Base-by-base conservation (phyloP, 2,888 invertebrate species). In the Sarcophaga variegata region DNA sequence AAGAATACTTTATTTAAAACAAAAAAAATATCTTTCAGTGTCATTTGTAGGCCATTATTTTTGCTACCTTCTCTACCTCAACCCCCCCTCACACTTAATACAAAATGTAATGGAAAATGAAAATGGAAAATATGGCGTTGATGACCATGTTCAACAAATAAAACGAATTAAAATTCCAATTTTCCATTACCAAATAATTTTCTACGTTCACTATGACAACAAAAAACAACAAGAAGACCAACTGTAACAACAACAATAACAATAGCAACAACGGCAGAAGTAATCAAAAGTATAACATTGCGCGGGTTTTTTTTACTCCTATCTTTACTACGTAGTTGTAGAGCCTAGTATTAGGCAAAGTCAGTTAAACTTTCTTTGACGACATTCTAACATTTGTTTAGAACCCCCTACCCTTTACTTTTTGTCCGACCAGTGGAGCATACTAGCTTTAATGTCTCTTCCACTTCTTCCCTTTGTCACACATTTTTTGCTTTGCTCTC, bases 161-260 rank as follows among this genome's bases (percentile, higher is more conserved):
- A 89, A 88, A 88, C 88, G 88, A 85, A 88, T 88, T 88, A 85
- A 89, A 87, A 88, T 88, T 88, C 89, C 89, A 88, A 88, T 88
- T 88, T 89, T 83, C 77, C 82, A 86, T 86, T 86, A 82, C 80
- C 81, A 79, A 88, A 85, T 79, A 84, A 82, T 82, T 79, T 82
- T 82, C 81, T 37, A 78, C 5, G 12, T 67, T 64, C 69, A 67
- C 70, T 20, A 54, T n/a, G 37, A 67, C 54, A 54, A 3, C 66
- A 60, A 69, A 62, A 6, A 47, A 20, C 63, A 70, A 25, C 54
- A 27, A 66, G 12, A 67, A 60, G 49, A 77, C 27, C 37, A 37
- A 37, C 37, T 37, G 27, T 62, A 71, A 78, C 47, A 78, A 22
- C 27, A 54, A 10, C 62, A 70, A 49, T 27, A 62, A 25, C 60